phyloP scores from a whole-genome alignment of 2,888 invertebrate species.

The Pammene aurita region DNA sequence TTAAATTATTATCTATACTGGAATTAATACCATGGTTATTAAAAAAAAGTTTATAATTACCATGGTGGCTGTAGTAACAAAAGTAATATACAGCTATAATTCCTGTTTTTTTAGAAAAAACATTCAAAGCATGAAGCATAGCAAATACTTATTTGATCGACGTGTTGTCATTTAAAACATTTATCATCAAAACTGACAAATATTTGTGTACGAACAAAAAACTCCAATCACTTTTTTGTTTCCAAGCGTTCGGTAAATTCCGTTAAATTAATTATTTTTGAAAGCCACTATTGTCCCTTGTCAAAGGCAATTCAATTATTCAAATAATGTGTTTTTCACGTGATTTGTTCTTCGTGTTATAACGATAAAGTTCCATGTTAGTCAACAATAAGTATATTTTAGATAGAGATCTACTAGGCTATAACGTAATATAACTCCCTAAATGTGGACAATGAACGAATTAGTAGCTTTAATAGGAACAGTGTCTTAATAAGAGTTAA shows the following conservation, averaged over 20 bases:
- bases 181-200: slow-evolving; percentile 1
- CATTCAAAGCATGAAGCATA: too few species aligned
- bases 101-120: too few species aligned
- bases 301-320: slow-evolving; percentile 19
- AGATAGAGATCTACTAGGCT: slow-evolving; percentile 19
- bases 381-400: slow-evolving; percentile 15
- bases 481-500: slow-evolving; percentile 32
- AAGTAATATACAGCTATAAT: neutral
- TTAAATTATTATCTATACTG: too few species aligned
- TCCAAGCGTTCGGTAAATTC: neutral
- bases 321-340: slow-evolving; percentile 8
- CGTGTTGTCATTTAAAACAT: slow-evolving; percentile 8
- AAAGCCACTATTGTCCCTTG: slow-evolving; percentile 24
- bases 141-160: neutral
- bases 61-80: too few species aligned
- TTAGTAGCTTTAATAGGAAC: slow-evolving; percentile 27
- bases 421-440: neutral
- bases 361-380: slow-evolving; percentile 13
- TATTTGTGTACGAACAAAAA: slow-evolving; percentile 8
- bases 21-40: too few species aligned
- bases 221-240: slow-evolving; percentile 13
- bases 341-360: slow-evolving; percentile 9
- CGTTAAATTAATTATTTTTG: slow-evolving; percentile 20
- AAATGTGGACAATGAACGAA: slow-evolving; percentile 32
- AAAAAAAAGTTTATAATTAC: too few species aligned